Evolutionary conservation across 2,797 vertebrate species (phyloP).

Genomic region (Sebastes iracundus): DNA sequence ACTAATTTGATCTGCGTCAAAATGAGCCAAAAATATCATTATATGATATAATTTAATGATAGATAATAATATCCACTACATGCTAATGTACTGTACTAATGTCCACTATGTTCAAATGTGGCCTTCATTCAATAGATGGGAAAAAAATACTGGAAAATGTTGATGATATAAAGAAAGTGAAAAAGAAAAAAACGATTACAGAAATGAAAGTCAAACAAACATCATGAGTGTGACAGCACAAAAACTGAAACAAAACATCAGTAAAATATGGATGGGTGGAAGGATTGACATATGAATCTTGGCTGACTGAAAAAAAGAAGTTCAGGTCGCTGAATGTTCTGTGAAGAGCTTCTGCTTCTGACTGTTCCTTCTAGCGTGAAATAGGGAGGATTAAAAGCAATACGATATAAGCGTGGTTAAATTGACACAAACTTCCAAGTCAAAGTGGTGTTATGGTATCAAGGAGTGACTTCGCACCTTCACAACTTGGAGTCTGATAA

Average conservation of each 20-base stretch:
- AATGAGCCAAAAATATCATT: not conserved
- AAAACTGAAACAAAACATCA: not conserved
- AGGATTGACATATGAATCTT: not conserved
- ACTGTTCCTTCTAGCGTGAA: constrained; percentile 28
- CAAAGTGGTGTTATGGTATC: constrained; percentile 1
- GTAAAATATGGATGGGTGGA: not conserved
- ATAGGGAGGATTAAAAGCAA: constrained; percentile 26
- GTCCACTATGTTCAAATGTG: not conserved
- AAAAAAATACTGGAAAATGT: not conserved
- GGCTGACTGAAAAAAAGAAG: not conserved
- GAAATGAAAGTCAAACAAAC: not conserved
- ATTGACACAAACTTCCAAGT: constrained; percentile 14
- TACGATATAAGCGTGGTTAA: constrained; percentile 1
- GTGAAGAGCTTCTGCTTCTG: not conserved
- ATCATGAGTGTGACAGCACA: not conserved
- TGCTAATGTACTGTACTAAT: not conserved
- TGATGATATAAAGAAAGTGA: not conserved
- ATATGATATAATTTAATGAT: not conserved
- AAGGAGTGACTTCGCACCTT: not conserved
- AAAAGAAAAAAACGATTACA: not conserved
- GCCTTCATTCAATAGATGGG: not conserved
- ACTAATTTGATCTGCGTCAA: not conserved
- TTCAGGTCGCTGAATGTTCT: not conserved
- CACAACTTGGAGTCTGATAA: not conserved
- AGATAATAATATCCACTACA: not conserved